Evolutionary conservation across 2,113 vertebrate species (phyloP).

Genomic region (Plotosus lineatus): DNA sequence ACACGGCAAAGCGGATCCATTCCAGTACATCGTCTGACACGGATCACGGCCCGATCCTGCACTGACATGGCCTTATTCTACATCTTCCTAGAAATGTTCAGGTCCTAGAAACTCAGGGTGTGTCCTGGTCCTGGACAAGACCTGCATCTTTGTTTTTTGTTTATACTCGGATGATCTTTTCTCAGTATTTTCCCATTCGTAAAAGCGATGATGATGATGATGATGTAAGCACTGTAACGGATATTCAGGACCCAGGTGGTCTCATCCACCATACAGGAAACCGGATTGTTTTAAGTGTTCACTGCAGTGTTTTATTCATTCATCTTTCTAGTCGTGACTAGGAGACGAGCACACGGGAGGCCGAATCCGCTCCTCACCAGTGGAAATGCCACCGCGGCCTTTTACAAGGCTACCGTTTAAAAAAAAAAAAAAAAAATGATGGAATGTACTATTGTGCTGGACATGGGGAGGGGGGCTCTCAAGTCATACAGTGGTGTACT

Average conservation of each 20-base stretch:
- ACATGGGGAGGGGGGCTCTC: neutral
- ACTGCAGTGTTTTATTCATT: neutral
- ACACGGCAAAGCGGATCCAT: conserved; percentile 92
- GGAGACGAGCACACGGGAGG: no score
- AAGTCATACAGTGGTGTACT: neutral
- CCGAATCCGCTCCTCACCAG: no score
- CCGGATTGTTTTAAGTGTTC: neutral
- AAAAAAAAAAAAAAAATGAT: no score
- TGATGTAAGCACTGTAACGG: neutral
- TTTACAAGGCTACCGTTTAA: no score
- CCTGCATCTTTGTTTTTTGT: neutral
- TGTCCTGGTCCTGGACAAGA: neutral
- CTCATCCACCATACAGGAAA: neutral
- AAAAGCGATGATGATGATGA: neutral
- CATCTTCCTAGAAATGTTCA: neutral
- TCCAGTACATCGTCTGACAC: conserved; percentile 95
- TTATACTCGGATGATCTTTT: neutral
- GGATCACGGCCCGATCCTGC: conserved; percentile 21
- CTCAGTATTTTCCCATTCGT: neutral
- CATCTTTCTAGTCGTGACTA: no score
- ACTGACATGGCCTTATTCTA: neutral
- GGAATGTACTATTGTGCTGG: neutral
- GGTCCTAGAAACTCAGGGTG: neutral
- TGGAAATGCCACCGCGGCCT: no score
- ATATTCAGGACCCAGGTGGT: neutral